phyloP scores from a whole-genome alignment of 2,113 vertebrate species.

The Dryoscopus gambensis region DNA sequence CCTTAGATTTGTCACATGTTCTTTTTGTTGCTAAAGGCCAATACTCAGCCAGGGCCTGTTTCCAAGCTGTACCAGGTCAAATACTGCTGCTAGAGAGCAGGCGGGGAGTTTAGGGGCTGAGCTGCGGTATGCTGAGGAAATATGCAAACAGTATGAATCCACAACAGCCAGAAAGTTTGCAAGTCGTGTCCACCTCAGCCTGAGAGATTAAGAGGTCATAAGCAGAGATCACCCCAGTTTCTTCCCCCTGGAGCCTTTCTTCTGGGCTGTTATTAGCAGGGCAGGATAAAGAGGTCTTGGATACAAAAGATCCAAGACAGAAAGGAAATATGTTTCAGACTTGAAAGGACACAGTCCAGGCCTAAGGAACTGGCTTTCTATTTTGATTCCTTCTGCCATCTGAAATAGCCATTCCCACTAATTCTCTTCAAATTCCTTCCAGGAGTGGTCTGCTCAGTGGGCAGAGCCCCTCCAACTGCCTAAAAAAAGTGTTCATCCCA shows the following conservation, averaged over 20 bases:
- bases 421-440: conserved; percentile 43
- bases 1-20: background rate
- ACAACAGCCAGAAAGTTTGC: background rate
- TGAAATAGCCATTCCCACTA: conserved; percentile 50
- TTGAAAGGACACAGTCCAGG: conserved; percentile 8
- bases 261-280: background rate
- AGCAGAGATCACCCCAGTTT: background rate
- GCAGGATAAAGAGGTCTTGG: background rate
- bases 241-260: background rate
- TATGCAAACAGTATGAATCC: background rate
- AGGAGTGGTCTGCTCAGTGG: background rate
- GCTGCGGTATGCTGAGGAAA: background rate
- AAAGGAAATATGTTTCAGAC: conserved; percentile 53
- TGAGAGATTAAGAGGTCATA: background rate
- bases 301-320: conserved; percentile 15
- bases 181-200: background rate
- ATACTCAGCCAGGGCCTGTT: background rate
- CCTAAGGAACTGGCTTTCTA: conserved; percentile 34
- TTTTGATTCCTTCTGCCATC: conserved; percentile 47
- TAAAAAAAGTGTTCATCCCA: conserved; percentile 42
- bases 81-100: background rate
- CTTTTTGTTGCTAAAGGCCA: background rate
- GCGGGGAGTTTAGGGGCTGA: background rate
- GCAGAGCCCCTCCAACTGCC: conserved; percentile 3
- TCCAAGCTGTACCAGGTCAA: background rate